A percentile compares a stretch with the other conserved stretches of the same genome.
phyloP scores from a whole-genome alignment of 1,140 invertebrate genomes.

The Goniozus legneri region DNA sequence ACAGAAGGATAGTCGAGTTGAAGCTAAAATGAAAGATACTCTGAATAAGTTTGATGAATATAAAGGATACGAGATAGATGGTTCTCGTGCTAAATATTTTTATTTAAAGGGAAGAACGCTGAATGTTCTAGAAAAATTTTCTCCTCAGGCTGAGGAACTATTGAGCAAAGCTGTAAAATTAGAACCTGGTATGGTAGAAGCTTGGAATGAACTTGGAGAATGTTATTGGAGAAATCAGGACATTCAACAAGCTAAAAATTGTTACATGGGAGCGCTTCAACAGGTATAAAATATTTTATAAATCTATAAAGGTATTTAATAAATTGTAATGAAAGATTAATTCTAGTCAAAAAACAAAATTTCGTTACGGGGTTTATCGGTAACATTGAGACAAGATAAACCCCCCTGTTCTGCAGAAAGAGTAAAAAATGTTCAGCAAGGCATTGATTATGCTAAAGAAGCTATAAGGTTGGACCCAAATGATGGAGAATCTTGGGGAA shows the following conservation, averaged over 20 bases:
- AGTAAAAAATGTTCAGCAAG: conserved; percentile 65
- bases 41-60: conserved; percentile 64
- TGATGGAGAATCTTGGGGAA: conserved; percentile 82
- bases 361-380: conserved; percentile 79
- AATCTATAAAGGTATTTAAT: conserved; percentile 1
- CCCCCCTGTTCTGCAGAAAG: conserved; percentile 56
- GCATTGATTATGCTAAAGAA: conserved; percentile 79
- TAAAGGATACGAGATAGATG: conserved; percentile 63
- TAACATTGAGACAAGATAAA: conserved; percentile 71
- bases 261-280: conserved; percentile 77
- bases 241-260: conserved; percentile 76
- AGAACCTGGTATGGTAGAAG: conserved; percentile 75
- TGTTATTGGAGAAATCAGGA: conserved; percentile 88
- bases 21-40: conserved; percentile 64
- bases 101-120: conserved; percentile 74
- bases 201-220: conserved; percentile 88
- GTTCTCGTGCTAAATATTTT: conserved; percentile 65
- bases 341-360: conserved; percentile 72
- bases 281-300: conserved; percentile 58
- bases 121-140: conserved; percentile 70
- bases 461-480: conserved; percentile 76
- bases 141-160: conserved; percentile 67
- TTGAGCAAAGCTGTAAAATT: conserved; percentile 83
- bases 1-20: conserved; percentile 64
- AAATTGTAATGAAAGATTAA: conserved; percentile 7